phyloP scores from a whole-genome alignment of 2,797 vertebrate species.

The Eremophila alpestris region DNA sequence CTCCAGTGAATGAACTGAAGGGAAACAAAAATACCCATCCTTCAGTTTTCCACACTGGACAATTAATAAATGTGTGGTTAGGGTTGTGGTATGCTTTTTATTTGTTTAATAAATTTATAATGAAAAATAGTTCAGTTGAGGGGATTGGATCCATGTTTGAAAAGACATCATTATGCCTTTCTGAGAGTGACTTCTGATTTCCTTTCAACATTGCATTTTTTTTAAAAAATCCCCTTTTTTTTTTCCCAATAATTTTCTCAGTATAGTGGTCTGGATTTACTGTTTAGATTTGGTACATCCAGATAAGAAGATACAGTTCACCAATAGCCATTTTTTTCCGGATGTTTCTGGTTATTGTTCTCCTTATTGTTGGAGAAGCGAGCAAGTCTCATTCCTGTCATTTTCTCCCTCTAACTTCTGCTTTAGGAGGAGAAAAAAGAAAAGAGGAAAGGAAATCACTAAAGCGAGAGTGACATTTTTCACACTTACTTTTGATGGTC shows the following conservation, averaged over 20 bases:
- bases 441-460: conserved; percentile 10
- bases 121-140: not conserved
- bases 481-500: conserved; percentile 36
- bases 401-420: not conserved
- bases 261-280: not conserved
- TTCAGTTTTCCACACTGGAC: not conserved
- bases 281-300: not conserved
- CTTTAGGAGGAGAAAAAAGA: not conserved
- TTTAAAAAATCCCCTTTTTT: not conserved
- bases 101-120: not conserved
- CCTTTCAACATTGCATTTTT: not conserved
- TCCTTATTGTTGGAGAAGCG: conserved; percentile 25
- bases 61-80: not conserved
- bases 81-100: not conserved
- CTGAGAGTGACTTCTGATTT: not conserved
- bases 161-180: not conserved
- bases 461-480: conserved; percentile 44
- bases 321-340: conserved; percentile 37
- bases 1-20: not conserved
- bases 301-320: not conserved
- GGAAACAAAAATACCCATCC: not conserved
- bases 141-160: not conserved
- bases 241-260: not conserved
- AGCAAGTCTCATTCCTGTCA: conserved; percentile 20
- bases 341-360: not conserved